Base-by-base conservation (phyloP, 2,888 invertebrate species). In the Camptogramma bilineatum region DNA sequence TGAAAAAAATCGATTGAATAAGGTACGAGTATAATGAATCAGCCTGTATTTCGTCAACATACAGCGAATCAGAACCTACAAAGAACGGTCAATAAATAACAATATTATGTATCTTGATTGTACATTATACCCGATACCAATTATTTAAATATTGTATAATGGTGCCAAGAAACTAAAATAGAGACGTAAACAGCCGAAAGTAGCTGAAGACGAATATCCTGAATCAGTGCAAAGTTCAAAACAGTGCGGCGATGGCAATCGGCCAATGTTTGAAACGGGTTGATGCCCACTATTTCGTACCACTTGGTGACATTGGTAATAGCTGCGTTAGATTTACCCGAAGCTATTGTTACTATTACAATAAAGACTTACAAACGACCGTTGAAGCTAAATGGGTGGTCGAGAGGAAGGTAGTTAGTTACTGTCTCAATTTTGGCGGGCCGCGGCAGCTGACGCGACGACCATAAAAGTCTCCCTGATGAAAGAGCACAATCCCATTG, bases 401-500 rank as follows among this genome's bases (percentile, higher is more conserved):
- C 58, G 73, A 62, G 64, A 71, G 62, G 64, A 78, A 79, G 76
- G 79, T 76, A 80, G 80, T 82, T 81, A 79, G 79, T 84, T 80
- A 83, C 83, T 86, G 86, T 88, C 86, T 90, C 88, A 90, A 91
- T 89, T 91, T 88, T 83, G 83, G 85, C 84, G 81, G 73, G 78
- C 84, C 79, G 72, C 84, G 76, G 69, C 77, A 91, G 88, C 90
- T 90, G 90, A 87, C 88, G 85, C 86, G 82, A 73, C 79, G 81
- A 73, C 85, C 83, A 89, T 91, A 90, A 91, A 90, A 90, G 89
- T 87, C 82, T 76, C 82, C 75, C 82, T 84, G 89, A 90, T 91
- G 88, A 91, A 89, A 90, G 91, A 88, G 88, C 84, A 91, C 90
- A 91, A 90, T 91, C 82, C 84, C 87, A 90, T 91, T 92, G 91